phyloP scores from a whole-genome alignment of 2,797 vertebrate species.

The Pangasius djambal region DNA sequence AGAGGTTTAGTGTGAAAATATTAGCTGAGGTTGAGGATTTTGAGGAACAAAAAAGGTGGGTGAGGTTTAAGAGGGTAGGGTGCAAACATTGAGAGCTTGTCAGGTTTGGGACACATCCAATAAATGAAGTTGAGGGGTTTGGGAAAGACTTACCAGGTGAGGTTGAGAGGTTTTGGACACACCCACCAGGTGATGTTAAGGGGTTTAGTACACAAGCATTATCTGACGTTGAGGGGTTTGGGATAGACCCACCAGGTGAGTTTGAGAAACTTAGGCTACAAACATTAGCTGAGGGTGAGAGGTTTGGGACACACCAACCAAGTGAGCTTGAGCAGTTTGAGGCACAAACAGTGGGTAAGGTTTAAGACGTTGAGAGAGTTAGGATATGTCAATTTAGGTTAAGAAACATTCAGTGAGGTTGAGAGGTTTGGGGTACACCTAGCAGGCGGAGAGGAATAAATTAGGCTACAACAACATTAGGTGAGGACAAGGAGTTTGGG shows the following conservation, averaged over 20 bases:
- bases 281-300: neutral
- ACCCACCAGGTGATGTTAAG: neutral
- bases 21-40: neutral
- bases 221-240: neutral
- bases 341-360: slow-evolving; percentile 25
- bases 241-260: neutral
- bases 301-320: neutral
- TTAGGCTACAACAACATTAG: neutral
- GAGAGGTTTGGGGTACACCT: neutral
- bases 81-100: neutral
- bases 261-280: neutral
- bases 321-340: neutral
- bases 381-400: neutral
- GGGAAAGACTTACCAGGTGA: neutral
- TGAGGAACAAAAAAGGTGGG: neutral
- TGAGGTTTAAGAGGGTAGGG: neutral
- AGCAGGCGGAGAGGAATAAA: neutral
- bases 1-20: neutral
- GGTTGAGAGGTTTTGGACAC: neutral
- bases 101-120: too few species aligned
- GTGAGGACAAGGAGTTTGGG: neutral
- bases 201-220: slow-evolving; percentile 21
- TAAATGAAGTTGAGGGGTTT: neutral
- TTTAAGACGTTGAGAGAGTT: neutral
- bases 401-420: neutral